Evolutionary conservation across 1,140 invertebrate species (phyloP), one percentile per base, ranked within the genome.

Genomic region (Belonocnema kinseyi): DNA sequence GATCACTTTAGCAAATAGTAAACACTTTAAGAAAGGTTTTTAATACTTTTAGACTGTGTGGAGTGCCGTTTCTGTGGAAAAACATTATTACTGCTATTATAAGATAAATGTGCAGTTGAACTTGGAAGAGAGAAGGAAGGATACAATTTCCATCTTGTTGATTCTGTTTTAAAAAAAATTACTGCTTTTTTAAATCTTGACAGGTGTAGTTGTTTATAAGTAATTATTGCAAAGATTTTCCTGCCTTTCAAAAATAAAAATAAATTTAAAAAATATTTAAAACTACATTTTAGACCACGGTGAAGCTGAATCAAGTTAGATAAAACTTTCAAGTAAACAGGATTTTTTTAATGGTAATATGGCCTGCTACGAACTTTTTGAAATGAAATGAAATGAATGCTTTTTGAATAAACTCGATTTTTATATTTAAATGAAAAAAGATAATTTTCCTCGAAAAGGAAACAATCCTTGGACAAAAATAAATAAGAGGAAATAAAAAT

Each of bases 71-170:
- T 14, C 58, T 61, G 19, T 61, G 21, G 13, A 61, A 61, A 26
- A 61, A 61, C 21, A 58, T 58, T 17, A 58, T 58, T 14, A 61
- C 58, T 61, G 58, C 16, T 61, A 33, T 61, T 61, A 61, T 14
- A 61, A 14, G 21, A 26, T 40, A 61, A 61, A 26, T 61, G 58
- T 61, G 58, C 58, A 61, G 33, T 33, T 61, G 58, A 61, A 40
- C 58, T 14, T 61, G 13, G 58, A 26, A 61, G 1, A 21, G 21
- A 61, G 58, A 61, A 14, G 12, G 26, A 13, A 61, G 58, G 21
- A 61, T 61, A 14, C 12, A 21, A 61, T 12, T 61, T 61, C 33
- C 56, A 21, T 17, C 13, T 58, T 58, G 21, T 61, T 33, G 21
- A 61, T 61, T 61, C 14, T 16, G 58, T 33, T 61, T 61, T 5